phyloP scores from a whole-genome alignment of 2,888 invertebrate genomes.

The Drosophila yooni region DNA sequence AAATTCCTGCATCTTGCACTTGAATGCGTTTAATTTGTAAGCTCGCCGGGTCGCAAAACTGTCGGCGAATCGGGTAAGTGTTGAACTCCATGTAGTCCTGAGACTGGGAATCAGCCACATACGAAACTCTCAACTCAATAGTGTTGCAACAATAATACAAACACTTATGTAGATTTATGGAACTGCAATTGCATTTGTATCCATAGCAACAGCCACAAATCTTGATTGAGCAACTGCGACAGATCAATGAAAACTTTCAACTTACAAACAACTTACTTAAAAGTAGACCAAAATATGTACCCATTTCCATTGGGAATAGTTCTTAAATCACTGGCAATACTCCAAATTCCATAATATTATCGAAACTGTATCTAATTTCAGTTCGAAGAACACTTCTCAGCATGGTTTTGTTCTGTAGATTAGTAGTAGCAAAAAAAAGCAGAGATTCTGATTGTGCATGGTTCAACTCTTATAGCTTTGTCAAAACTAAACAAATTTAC shows the following conservation, averaged over 20 bases:
- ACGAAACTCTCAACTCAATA: not conserved
- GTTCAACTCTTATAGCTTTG: too few species aligned
- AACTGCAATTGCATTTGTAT: not conserved
- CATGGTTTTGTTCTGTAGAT: too few species aligned
- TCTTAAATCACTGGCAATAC: not conserved
- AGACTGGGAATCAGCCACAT: constrained; percentile 4
- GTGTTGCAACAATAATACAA: not conserved
- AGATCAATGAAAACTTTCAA: not conserved
- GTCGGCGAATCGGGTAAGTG: constrained; percentile 14
- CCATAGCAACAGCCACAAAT: not conserved
- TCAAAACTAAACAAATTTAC: too few species aligned
- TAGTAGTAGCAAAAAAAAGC: too few species aligned
- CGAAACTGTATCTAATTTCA: not conserved
- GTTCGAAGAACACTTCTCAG: not conserved
- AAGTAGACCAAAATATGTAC: not conserved
- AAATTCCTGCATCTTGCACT: constrained; percentile 78
- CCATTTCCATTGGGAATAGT: not conserved
- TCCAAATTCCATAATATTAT: not conserved
- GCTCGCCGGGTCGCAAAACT: constrained; percentile 42
- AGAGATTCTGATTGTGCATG: too few species aligned
- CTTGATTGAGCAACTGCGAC: constrained; percentile 13
- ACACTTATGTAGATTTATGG: constrained; percentile 7
- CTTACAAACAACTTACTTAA: not conserved
- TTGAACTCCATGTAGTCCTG: constrained; percentile 33
- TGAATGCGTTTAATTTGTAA: constrained; percentile 80